phyloP scores from a whole-genome alignment of 2,113 vertebrate species.

The Paramormyrops kingsleyae region DNA sequence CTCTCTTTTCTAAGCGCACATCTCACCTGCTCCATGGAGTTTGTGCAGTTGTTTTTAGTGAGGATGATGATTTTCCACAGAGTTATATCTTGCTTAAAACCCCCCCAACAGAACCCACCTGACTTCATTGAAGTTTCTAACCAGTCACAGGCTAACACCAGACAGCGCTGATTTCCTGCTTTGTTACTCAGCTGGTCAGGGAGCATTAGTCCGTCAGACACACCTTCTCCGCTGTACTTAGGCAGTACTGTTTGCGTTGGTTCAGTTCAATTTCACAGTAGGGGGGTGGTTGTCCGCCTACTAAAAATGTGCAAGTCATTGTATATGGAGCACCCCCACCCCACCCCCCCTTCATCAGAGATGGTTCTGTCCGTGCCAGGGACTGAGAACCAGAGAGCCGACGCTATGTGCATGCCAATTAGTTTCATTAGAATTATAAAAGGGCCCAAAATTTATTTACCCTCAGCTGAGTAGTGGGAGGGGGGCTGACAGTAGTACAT shows the following conservation, averaged over 20 bases:
- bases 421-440: conserved; percentile 44
- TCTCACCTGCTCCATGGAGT: conserved; percentile 9
- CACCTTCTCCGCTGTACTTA: background rate
- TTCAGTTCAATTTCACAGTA: background rate
- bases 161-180: background rate
- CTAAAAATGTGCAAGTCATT: conserved; percentile 45
- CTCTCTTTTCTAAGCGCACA: conserved; percentile 30
- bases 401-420: conserved; percentile 56
- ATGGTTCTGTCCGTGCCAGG: conserved; percentile 38
- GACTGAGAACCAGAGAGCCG: conserved; percentile 32
- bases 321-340: conserved; percentile 34
- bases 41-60: background rate
- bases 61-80: background rate
- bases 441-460: conserved; percentile 42
- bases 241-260: background rate
- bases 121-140: background rate
- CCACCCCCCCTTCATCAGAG: conserved; percentile 27
- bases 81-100: background rate
- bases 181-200: background rate
- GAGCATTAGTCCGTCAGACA: background rate
- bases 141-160: background rate
- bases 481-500: conserved; percentile 42
- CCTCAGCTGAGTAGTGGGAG: conserved; percentile 32
- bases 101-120: background rate
- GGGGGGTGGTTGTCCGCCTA: background rate